Evolutionary conservation across 2,888 invertebrate genomes (phyloP).

Genomic region (Ditylenchus weischeri): DNA sequence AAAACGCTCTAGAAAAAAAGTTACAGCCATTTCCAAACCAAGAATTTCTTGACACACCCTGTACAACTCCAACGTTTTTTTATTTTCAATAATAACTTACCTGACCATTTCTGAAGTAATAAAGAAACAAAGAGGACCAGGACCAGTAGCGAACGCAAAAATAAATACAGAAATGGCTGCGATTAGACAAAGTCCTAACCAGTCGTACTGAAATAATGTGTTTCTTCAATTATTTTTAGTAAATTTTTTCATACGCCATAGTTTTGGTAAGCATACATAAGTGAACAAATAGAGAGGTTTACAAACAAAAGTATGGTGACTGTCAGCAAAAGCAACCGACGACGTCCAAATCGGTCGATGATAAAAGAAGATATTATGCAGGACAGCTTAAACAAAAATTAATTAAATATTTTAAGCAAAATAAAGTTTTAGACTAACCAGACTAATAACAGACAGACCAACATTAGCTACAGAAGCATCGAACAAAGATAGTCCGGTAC

Average conservation of each 20-base stretch:
- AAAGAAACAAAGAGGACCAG: constrained; percentile 51
- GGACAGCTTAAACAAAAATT: constrained; percentile 27
- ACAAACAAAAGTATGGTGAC: constrained; percentile 28
- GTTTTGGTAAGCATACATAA: constrained; percentile 35
- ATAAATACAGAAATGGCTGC: constrained; percentile 45
- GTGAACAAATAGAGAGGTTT: constrained; percentile 35
- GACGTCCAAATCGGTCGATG: constrained; percentile 49
- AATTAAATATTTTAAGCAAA: no score
- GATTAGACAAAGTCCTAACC: constrained; percentile 42
- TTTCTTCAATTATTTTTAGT: neutral
- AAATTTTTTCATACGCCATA: constrained; percentile 16
- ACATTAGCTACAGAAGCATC: constrained; percentile 49
- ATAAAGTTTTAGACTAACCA: constrained; percentile 27
- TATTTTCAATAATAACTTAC: neutral
- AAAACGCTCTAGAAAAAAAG: no score
- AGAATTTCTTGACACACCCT: no score
- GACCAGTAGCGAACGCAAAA: constrained; percentile 47
- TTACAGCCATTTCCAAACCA: no score
- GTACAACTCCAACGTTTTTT: neutral
- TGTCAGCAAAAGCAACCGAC: constrained; percentile 41
- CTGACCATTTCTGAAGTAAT: constrained; percentile 48
- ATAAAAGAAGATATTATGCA: constrained; percentile 39
- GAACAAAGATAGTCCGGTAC: constrained; percentile 38
- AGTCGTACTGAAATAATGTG: constrained; percentile 29
- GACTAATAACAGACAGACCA: constrained; percentile 41